Evolutionary conservation across 2,797 vertebrate genomes (phyloP), one percentile per base, ranked within the genome.

Genomic region (Mus spretus): DNA sequence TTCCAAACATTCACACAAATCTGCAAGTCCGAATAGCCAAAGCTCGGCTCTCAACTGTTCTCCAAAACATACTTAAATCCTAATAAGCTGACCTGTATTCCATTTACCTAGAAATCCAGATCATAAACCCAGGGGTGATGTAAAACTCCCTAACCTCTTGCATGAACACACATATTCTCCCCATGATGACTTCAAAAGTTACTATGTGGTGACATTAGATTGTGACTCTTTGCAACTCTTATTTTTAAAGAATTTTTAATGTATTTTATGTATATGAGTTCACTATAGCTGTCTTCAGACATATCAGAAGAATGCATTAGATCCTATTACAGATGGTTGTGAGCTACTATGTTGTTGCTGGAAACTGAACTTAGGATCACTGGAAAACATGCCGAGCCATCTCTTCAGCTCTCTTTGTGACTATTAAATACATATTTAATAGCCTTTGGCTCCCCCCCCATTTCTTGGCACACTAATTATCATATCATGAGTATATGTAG

Each of bases 1-100:
- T 89, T 74, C 67, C 67, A 22, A 88, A 20, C 34, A 95, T 13
- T 95, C n/a, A 81, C 14, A 37, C 44, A n/a, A 90, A 75, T 87
- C 70, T 91, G 70, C 53, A 90, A 55, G 15, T 78, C 80, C 47
- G 77, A 1, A 6, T 44, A 82, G 89, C 40, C 20, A 79, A 61
- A 95, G 83, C 5, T 84, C 70, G 89, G 28, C 75, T 89, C 91
- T 87, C 67, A 92, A 3, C n/a, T 75, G 1, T 70, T 82, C 57
- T 96, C 37, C 24, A 79, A 93, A 88, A 53, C 59, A 26, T 78
- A 79, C 75, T 90, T 40, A 11, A 59, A 0, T 89, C 65, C 74
- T 90, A 50, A 4, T 67, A 72, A 92, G 44, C 63, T 4, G 34
- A 44, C 37, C 31, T 20, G 59, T 74, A 50, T 86, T 93, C 40